Evolutionary conservation across 2,888 invertebrate species (phyloP), one percentile per base, ranked within the genome.

Genomic region (Mythimna ferrago): DNA sequence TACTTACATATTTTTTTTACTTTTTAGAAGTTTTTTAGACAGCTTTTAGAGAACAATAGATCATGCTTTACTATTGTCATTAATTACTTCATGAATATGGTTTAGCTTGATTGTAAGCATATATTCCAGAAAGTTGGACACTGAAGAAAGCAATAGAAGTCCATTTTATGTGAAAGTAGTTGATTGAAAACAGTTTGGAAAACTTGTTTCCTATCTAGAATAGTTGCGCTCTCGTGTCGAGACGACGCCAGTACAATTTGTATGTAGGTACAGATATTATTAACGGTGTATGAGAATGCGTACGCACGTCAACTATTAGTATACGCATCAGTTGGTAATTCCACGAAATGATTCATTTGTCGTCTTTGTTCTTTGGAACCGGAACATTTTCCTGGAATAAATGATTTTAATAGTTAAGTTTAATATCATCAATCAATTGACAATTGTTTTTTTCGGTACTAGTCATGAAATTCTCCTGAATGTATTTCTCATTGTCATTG

Each of bases 331-430:
- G 72, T 68, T 66, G 51, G 74, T 63, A 60, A 76, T 81, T 73
- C 78, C 65, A 14, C 44, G 73, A 77, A 78, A 73, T 86, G 66
- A 84, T 67, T 84, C 74, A 82, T 73, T 78, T 64, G 53, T 71
- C 62, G 62, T 76, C 66, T 75, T 65, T 66, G 69, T 73, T 78
- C 56, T 67, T 16, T 66, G 26, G 53, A 63, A 69, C 35, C 61
- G n/a, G n/a, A 57, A 53, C 0, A n/a, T 66, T 63, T 66, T 73
- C 62, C 63, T 71, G 38, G 60, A 71, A 76, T 35, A 51, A 7
- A 38, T 57, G 21, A 44, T 65, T 65, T 65, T 11, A 53, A 41
- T 56, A 51, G 38, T 61, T 73, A 35, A 26, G 63, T 58, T 67
- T 67, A 67, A 58, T 57, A 53, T 53, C 32, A n/a, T 65, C 60